Conservation (phyloP, 2,888 invertebrate genomes). For the Cerceris ruficornis region DNA sequence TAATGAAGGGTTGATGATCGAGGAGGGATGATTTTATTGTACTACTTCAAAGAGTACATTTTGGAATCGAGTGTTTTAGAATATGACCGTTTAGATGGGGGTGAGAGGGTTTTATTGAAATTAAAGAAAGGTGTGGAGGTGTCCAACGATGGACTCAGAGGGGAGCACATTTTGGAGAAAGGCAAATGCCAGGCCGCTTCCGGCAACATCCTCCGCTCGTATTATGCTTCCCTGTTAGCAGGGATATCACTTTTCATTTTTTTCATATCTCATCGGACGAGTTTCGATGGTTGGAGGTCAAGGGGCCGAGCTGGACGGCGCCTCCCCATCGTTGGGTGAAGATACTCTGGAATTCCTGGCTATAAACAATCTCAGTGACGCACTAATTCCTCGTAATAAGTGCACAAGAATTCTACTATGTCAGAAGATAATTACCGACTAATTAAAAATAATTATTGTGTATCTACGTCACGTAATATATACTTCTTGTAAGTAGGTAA, state of each 20-base stretch:
- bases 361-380: neutral
- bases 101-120: neutral
- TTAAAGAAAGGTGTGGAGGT: neutral
- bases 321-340: neutral
- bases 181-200: conserved; percentile 55
- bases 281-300: conserved; percentile 50
- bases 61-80: too few species aligned
- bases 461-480: too few species aligned
- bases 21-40: too few species aligned
- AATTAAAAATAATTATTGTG: too few species aligned
- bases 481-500: too few species aligned
- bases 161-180: conserved; percentile 49
- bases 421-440: too few species aligned
- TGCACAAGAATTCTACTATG: too few species aligned
- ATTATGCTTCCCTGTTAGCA: conserved; percentile 78
- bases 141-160: neutral
- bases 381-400: neutral
- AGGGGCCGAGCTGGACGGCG: neutral
- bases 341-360: neutral
- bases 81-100: neutral
- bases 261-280: conserved; percentile 74
- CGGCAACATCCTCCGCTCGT: conserved; percentile 39
- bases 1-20: too few species aligned
- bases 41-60: too few species aligned
- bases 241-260: conserved; percentile 81